Base-by-base conservation (phyloP, 2,797 vertebrate species). In the Synanceia verrucosa region DNA sequence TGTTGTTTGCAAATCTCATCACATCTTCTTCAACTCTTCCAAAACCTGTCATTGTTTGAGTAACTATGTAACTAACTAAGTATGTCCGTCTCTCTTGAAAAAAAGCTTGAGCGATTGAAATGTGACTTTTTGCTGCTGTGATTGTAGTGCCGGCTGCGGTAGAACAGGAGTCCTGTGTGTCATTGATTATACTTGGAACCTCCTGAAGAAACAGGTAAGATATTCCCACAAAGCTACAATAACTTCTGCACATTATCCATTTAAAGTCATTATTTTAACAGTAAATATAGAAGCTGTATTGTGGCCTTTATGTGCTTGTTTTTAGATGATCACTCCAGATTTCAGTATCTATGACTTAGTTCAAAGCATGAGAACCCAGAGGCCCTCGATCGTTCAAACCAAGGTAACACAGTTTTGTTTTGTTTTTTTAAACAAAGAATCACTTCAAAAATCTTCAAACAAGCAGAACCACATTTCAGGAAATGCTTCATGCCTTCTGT, bases 361-460 rank as follows among this genome's bases (percentile, higher is more conserved):
- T 65, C 94, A 95, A 79, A 93, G 95, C 39, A 99, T 99, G 98
- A 94, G 98, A 76, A 98, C 95, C 0, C 97, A 99, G 56, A 94
- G 98, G 14, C 95, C 96, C 13, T 97, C 97, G 1, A 77, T 99
- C 36, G 98, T 99, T 83, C 98, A 99, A 89, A 99, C 98, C 46
- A 97, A 97, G 97, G 98, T 98, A 87, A 23, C n/a, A 1, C 19
- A 10, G 37, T 53, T 19, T 28, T 47, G 13, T 36, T 47, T 36
- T 31, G 24, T 3, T n/a, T 19, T 24, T 24, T 29, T 18, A 5
- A 57, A 50, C 26, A 47, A 0, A 26, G n/a, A 19, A 9, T 60
- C 24, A 56, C 26, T 23, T 55, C 28, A 24, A 5, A 61, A 24
- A 60, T 69, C 8, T 41, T 21, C 28, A 16, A 72, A 65, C 55